phyloP scores from a whole-genome alignment of 1,140 invertebrate species.

The Sinonovacula constricta region DNA sequence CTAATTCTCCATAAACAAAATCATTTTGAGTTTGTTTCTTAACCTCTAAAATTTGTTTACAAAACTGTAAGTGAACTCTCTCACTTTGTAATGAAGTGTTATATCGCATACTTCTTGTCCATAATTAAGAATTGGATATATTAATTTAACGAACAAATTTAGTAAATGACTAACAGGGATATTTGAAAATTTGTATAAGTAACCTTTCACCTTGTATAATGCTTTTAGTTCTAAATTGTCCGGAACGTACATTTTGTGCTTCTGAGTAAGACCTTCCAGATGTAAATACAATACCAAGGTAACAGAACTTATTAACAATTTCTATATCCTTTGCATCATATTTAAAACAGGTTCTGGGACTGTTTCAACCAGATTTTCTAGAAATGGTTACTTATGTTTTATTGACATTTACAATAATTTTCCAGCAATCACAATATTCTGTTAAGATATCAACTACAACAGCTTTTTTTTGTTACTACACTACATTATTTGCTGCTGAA shows the following conservation, averaged over 20 bases:
- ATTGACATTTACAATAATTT: no score
- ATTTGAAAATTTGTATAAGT: slow-evolving; percentile 2
- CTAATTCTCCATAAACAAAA: slow-evolving; percentile 36
- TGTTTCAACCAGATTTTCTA: no score
- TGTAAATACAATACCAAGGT: slow-evolving; percentile 19
- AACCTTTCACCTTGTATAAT: slow-evolving; percentile 11
- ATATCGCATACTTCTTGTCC: no score
- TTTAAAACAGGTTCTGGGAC: no score
- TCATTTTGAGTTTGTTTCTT: slow-evolving; percentile 12
- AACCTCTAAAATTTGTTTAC: slow-evolving; percentile 19
- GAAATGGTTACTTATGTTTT: no score
- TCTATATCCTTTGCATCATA: slow-evolving; percentile 4
- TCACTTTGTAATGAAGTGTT: background rate
- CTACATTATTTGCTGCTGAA: no score
- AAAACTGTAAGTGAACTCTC: background rate
- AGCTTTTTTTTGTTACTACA: no score
- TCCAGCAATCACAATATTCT: no score
- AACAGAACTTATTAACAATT: slow-evolving; percentile 16
- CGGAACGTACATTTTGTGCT: background rate
- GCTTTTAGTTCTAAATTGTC: background rate
- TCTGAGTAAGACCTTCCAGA: background rate
- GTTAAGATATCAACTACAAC: no score
- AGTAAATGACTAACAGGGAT: slow-evolving; percentile 6
- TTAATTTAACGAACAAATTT: slow-evolving; percentile 19
- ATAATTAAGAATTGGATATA: no score